Base-by-base conservation (phyloP, 2,113 vertebrate genomes). In the Dasyurus viverrinus region DNA sequence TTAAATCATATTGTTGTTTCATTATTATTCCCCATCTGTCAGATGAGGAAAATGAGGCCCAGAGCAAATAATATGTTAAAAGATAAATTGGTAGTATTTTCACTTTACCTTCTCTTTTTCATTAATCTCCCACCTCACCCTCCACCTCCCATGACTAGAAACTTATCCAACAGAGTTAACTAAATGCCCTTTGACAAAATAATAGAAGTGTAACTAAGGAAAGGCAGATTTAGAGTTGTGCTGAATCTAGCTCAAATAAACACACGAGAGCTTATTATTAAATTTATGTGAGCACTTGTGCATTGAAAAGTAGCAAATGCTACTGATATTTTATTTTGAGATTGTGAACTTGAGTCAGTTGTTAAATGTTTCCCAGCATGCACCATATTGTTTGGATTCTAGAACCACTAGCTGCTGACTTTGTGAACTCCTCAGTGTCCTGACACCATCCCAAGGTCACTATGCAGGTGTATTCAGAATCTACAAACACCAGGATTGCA, bases 41-140 rank as follows among this genome's bases (percentile, higher is more conserved):
- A 95, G 36, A 94, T 30, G 26, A 94, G 8, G 47, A 94, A 94
- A 95, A 26, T 42, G 7, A 96, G 76, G n/a, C 53, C 95, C 25
- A 50, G 89, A 90, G 25, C 5, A 90, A 84, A 84, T 42, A 42
- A 84, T 2, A 54, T 54, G 19, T 16, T 68, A 42, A 23, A 23
- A 84, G n/a, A 22, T 19, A 84, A 23, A 42, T 84, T 8, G 42
- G 11, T 36, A 68, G 19, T 23, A 84, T 42, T 84, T 42, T 84
- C n/a, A 84, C 60, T 84, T 8, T 23, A 23, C n/a, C 68, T n/a
- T 42, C n/a, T 52, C 50, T 52, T 52, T 52, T 42, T 84, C 68
- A 42, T 42, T 84, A 42, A 30, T 30, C 10, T 60, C 2, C 27
- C 30, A 7, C 27, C 55, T 27, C 26, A 1, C 1, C 16, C 36